phyloP scores from a whole-genome alignment of 2,113 vertebrate genomes.

The Daboia siamensis region DNA sequence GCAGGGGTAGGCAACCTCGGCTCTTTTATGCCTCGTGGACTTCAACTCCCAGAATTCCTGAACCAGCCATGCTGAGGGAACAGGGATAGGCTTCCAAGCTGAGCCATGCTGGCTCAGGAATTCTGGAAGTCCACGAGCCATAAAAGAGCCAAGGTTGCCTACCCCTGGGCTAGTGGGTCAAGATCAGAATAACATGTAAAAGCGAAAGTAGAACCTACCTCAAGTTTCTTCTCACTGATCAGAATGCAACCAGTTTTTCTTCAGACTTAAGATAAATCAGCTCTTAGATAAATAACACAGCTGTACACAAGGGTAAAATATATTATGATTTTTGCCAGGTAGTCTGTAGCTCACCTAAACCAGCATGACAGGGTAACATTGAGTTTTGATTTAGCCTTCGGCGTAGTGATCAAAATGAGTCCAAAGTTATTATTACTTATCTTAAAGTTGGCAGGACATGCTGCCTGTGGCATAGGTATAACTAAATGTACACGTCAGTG shows the following conservation, averaged over 20 bases:
- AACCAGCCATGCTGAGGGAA: too few relatives aligned
- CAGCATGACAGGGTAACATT: neutral
- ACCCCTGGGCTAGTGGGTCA: neutral
- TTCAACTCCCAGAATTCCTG: too few relatives aligned
- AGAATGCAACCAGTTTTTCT: neutral
- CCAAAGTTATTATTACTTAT: neutral
- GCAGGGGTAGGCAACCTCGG: too few relatives aligned
- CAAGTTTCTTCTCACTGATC: neutral
- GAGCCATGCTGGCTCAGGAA: too few relatives aligned
- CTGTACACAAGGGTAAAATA: neutral
- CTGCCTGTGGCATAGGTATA: neutral
- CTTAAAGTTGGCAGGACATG: neutral
- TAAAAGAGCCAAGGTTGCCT: too few relatives aligned
- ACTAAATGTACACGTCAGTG: neutral
- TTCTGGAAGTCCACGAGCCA: too few relatives aligned
- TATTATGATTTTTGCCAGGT: neutral
- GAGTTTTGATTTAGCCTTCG: neutral
- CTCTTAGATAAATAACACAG: neutral
- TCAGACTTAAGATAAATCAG: neutral
- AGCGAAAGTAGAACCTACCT: neutral
- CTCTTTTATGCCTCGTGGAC: too few relatives aligned
- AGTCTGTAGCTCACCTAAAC: neutral
- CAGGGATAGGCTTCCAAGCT: too few relatives aligned
- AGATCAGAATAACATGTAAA: neutral
- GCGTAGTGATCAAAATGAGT: neutral